Evolutionary conservation across 2,797 vertebrate genomes (phyloP), one percentile per base, ranked within the genome.

Genomic region (Notolabrus celidotus): DNA sequence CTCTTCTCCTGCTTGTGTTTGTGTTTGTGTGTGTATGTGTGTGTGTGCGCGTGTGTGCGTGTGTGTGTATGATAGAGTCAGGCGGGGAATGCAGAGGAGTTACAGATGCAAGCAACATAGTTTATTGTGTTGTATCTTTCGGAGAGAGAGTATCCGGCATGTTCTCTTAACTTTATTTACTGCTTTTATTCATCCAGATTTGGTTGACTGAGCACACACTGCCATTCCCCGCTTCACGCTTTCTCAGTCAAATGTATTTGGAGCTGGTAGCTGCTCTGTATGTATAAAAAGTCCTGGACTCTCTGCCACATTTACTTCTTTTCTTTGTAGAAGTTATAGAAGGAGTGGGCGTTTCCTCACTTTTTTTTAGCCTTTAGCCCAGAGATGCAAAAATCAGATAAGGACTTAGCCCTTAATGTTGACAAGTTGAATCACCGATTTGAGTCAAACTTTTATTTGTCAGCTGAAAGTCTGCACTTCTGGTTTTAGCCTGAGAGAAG

Each of bases 131-230:
- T 61, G 29, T 58, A 67, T 68, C 55, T 73, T 60, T 41, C 34
- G 19, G 54, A 59, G 64, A 23, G 38, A 52, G 53, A 42, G 34
- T 16, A 43, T 41, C 51, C 34, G 15, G 64, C 23, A 16, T 58
- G 47, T 71, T 79, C 36, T 78, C 54, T 31, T 16, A 57, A 77
- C 69, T 78, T 74, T 62, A 65, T 54, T 81, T 42, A 4, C 31
- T 55, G 25, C 38, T 29, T 69, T 80, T 74, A 75, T 81, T 80
- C 65, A 71, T 70, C 67, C 67, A 22, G 72, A 55, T 59, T 54
- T 65, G 63, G 42, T 88, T 70, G 68, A 81, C 77, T 77, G 74
- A 82, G 43, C 67, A 36, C 66, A 55, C 69, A 55, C 69, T 66
- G 29, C 43, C 15, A 3, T 2, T 46, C 20, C 52, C 43, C 17